These are phyloP conservation scores for Limnephilus lunatus DNA, from an alignment of 2,888 invertebrate species.

Conservation along the genomic window DNA sequence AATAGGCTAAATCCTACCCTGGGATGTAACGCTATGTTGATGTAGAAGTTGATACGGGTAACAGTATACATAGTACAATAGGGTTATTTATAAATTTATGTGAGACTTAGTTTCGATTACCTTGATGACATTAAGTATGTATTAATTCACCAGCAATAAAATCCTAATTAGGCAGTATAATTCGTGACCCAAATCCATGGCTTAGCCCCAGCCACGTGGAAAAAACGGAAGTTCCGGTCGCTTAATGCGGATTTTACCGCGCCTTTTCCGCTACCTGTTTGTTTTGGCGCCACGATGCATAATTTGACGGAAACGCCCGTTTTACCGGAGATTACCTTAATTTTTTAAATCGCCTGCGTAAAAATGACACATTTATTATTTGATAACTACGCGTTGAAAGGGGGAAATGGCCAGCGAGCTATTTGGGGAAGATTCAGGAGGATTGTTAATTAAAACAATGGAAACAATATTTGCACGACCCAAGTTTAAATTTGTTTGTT, in stretches of 20 bases:
- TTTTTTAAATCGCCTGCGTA: constrained; percentile 29
- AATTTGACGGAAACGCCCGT: constrained; percentile 52
- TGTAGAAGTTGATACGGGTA: too few species aligned
- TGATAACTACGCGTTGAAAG: neutral
- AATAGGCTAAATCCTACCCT: too few species aligned
- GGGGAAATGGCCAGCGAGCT: neutral
- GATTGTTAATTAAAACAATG: neutral
- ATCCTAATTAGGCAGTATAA: neutral
- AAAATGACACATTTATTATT: constrained; percentile 32
- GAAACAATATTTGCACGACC: neutral
- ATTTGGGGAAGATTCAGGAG: neutral
- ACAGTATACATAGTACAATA: too few species aligned
- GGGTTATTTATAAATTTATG: neutral
- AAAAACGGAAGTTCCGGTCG: constrained; percentile 44
- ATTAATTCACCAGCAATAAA: constrained; percentile 11
- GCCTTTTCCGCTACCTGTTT: constrained; percentile 55
- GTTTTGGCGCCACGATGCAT: constrained; percentile 55
- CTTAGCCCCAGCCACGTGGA: constrained; percentile 14
- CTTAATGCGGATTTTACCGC: constrained; percentile 44
- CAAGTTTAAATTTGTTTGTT: neutral
- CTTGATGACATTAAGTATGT: neutral
- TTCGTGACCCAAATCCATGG: constrained; percentile 23
- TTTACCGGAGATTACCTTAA: constrained; percentile 53
- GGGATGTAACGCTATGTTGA: too few species aligned
- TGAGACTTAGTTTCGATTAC: neutral